Evolutionary conservation across 2,113 vertebrate species (phyloP).

Genomic region (Odocoileus hemionus): DNA sequence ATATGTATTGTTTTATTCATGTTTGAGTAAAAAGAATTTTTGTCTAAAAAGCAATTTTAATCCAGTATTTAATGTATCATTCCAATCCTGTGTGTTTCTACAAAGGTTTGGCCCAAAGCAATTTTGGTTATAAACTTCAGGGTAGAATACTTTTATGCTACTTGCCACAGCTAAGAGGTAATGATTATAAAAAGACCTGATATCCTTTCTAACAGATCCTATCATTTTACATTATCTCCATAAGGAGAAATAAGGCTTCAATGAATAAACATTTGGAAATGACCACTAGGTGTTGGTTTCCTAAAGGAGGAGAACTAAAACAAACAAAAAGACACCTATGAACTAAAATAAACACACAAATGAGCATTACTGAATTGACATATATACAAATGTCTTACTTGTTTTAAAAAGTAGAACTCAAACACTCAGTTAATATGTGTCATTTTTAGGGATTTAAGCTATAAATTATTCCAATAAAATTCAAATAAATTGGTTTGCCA

Average conservation of each 20-base stretch:
- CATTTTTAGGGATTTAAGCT: constrained; percentile 37
- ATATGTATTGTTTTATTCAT: background rate
- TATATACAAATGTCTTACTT: constrained; percentile 35
- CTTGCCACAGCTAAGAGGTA: background rate
- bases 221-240: background rate
- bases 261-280: background rate
- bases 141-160: background rate
- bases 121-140: constrained; percentile 8
- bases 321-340: background rate
- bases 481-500: constrained; percentile 40
- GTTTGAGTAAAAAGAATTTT: background rate
- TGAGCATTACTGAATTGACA: background rate
- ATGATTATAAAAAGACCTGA: background rate
- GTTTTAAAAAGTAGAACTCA: constrained; percentile 59
- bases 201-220: background rate
- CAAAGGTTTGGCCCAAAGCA: background rate
- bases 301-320: background rate
- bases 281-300: background rate
- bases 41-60: background rate
- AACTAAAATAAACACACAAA: constrained; percentile 33
- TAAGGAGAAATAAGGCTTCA: background rate
- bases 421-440: background rate
- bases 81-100: constrained; percentile 9
- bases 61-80: constrained; percentile 20
- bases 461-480: constrained; percentile 54